Percentiles rank a stretch among this genome's conserved stretches.
Conservation (phyloP, 2,888 invertebrate genomes). For the Pristionchus mayeri region DNA sequence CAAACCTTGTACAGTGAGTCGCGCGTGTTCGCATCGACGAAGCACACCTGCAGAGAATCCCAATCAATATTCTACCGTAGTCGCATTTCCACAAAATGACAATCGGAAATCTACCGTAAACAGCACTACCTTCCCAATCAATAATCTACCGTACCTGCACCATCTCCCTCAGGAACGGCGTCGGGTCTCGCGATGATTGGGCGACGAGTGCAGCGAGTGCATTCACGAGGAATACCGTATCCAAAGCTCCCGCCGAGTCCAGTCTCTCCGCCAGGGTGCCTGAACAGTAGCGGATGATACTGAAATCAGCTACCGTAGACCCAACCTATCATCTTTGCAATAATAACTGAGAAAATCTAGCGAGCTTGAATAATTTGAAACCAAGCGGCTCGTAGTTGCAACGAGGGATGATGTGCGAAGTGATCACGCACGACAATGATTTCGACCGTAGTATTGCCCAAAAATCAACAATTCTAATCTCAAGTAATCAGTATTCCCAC, state of each 20-base stretch:
- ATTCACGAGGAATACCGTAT: slow-evolving; percentile 65
- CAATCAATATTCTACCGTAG: neutral
- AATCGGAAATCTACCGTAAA: neutral
- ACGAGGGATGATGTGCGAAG: no score
- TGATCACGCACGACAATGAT: no score
- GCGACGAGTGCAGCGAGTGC: slow-evolving; percentile 60
- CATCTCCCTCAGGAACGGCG: slow-evolving; percentile 60
- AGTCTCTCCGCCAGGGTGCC: slow-evolving; percentile 51
- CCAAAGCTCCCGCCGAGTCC: slow-evolving; percentile 52
- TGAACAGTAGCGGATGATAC: neutral
- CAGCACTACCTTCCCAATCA: neutral
- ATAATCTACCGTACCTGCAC: slow-evolving; percentile 56
- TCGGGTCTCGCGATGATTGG: slow-evolving; percentile 57
- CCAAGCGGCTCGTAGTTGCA: no score
- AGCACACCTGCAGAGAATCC: slow-evolving; percentile 66
- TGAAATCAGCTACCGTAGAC: neutral
- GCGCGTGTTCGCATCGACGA: slow-evolving; percentile 68
- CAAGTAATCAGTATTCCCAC: no score
- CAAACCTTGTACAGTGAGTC: slow-evolving; percentile 67
- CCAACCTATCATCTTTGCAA: no score
- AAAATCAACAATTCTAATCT: no score
- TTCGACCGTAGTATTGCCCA: no score
- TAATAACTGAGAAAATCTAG: neutral
- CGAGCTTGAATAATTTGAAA: no score
- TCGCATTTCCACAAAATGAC: no score